Base-by-base conservation (phyloP, 2,888 invertebrate species). In the Marasmarcha lunaedactyla region DNA sequence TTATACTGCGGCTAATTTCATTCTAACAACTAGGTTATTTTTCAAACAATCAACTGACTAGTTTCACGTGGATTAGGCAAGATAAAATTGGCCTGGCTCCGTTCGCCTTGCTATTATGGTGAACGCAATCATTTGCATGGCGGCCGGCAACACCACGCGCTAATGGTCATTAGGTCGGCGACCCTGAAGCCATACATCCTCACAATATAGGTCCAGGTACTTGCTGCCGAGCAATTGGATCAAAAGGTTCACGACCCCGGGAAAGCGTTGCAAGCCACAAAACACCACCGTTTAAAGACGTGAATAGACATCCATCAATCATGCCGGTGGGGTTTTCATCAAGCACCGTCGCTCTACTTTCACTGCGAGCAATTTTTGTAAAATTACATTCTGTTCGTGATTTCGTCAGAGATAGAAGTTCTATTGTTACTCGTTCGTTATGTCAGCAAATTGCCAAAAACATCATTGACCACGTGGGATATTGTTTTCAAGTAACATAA, bases 221-320 rank as follows among this genome's bases (percentile, higher is more conserved):
- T 30, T 30, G 11, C 30, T n/a, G n/a, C 30, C 30, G 9, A 7
- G 6, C 30, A 30, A 30, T 30, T 30, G 30, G 30, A 30, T 30
- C n/a, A 4, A 30, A 30, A 11, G 30, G 9, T 30, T 30, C 3
- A 9, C n/a, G 11, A 9, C 30, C 30, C 30, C 11, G 4, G 11
- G 30, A 30, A 30, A 10, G 30, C 10, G 30, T 30, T 37, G 43
- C 36, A 38, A 41, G 37, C 14, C 20, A 30, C 30, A 30, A 30
- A 30, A 30, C 4, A 30, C n/a, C 11, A n/a, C 9, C 30, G 9
- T 30, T 30, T 30, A 30, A 30, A 30, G 46, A 56, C 57, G 52
- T 71, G 64, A 71, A 73, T 71, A 59, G 62, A 48, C 9, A 30
- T 43, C 54, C 73, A 76, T 77, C 68, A 74, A 77, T 78, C 77